Conservation (phyloP, 2,888 invertebrate genomes). For the Gastrophysa polygoni region DNA sequence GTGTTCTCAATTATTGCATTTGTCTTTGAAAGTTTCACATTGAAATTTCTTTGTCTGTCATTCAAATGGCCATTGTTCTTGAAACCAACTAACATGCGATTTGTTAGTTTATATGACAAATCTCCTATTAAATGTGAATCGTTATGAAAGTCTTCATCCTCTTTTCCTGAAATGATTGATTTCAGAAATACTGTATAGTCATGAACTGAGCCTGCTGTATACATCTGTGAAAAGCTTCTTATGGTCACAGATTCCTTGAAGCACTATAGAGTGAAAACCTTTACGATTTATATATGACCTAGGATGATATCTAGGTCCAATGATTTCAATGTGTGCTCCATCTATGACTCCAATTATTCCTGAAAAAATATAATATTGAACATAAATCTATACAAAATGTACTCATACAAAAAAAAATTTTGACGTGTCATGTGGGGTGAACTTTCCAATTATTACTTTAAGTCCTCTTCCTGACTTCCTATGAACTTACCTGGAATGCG, state of each 20-base stretch:
- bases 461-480: no score
- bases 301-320: slow-evolving; percentile 25
- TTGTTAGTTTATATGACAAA: slow-evolving; percentile 7
- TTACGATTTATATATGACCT: slow-evolving; percentile 34
- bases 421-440: no score
- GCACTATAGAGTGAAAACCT: slow-evolving; percentile 24
- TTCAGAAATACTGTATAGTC: slow-evolving; percentile 24
- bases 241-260: no score
- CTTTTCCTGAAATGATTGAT: slow-evolving; percentile 17
- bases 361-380: no score
- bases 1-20: slow-evolving; percentile 2
- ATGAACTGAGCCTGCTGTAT: slow-evolving; percentile 30
- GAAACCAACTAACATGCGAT: neutral
- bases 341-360: no score
- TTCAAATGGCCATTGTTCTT: slow-evolving; percentile 8
- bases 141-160: neutral
- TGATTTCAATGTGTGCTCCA: slow-evolving; percentile 32
- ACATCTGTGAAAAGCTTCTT: slow-evolving; percentile 25
- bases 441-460: no score
- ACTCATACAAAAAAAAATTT: no score
- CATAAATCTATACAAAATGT: no score
- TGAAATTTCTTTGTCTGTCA: neutral
- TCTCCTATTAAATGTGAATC: slow-evolving; percentile 1
- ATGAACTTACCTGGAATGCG: neutral
- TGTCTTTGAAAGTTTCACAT: neutral